Base-by-base conservation (phyloP, 2,113 vertebrate genomes). In the Naja naja region DNA sequence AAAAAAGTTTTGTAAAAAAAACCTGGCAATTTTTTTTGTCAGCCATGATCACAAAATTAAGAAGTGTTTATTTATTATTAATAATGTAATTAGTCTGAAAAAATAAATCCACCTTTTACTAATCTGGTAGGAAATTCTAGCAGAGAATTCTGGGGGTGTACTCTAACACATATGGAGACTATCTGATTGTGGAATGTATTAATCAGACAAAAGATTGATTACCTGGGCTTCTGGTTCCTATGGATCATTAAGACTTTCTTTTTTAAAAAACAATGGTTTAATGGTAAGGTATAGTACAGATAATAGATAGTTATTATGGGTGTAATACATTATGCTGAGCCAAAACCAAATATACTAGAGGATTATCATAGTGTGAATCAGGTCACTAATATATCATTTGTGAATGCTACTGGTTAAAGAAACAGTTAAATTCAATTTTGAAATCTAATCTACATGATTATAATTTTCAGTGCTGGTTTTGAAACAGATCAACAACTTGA, bases 11-110 rank as follows among this genome's bases (percentile, higher is more conserved):
- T 52, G 47, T 9, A 11, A 52, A 52, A 47, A 52, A 52, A 52
- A 52, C 95, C 95, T 97, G 97, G 96, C 96, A 97, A 95, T 93
- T 95, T 96, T 95, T 95, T 96, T 95, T 97, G 94, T 95, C 96
- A 97, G 92, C 96, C 96, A 95, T 96, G 96, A 97, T 97, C 96
- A 96, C 95, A 96, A 96, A 96, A 97, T 97, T 97, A 97, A 93
- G 55, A 96, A 97, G 95, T 95, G 96, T 97, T 97, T 97, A 94
- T 95, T 96, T 94, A 95, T 95, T 97, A 97, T 97, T 97, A 96
- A 92, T 90, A 88, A 0, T 58, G 95, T 25, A 94, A 93, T 95
- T 95, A 3, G 88, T 94, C 95, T 95, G 94, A 95, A 97, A 95
- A 89, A 94, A 95, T 93, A 95, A 53, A 93, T 69, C 18, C 34